These are phyloP conservation scores for Nothocercus nigrocapillus DNA, from an alignment of 2,113 vertebrate genomes.

Conservation along the genomic window DNA sequence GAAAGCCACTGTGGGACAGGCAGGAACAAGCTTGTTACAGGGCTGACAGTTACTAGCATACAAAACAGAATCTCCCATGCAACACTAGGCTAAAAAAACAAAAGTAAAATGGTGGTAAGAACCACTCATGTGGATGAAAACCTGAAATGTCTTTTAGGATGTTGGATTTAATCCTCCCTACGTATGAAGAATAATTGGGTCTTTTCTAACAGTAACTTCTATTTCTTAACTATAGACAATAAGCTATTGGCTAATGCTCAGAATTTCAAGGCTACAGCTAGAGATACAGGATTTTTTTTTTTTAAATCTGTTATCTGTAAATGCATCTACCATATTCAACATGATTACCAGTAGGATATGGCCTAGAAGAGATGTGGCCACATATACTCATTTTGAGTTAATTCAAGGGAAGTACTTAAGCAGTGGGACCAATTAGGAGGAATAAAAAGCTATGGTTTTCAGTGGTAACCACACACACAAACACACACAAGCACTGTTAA, in stretches of 20 bases:
- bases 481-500: not conserved
- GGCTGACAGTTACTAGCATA: not conserved
- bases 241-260: not conserved
- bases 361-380: not conserved
- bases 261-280: not conserved
- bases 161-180: not conserved
- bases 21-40: not conserved
- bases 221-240: not conserved
- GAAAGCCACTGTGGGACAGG: not conserved
- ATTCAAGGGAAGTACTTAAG: not conserved
- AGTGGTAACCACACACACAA: not conserved
- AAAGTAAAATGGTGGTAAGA: not conserved
- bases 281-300: not conserved
- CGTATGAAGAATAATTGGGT: not conserved
- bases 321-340: not conserved
- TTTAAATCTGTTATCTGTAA: not conserved
- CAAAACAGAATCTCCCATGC: not conserved
- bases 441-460: not conserved
- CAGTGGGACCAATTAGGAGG: not conserved
- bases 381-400: not conserved
- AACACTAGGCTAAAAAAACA: not conserved
- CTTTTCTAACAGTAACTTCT: not conserved
- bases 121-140: rapidly evolving
- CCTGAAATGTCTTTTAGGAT: not conserved
- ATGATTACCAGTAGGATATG: not conserved